Conservation (phyloP, 1,140 invertebrate genomes). For the Gonioctena quinquepunctata region DNA sequence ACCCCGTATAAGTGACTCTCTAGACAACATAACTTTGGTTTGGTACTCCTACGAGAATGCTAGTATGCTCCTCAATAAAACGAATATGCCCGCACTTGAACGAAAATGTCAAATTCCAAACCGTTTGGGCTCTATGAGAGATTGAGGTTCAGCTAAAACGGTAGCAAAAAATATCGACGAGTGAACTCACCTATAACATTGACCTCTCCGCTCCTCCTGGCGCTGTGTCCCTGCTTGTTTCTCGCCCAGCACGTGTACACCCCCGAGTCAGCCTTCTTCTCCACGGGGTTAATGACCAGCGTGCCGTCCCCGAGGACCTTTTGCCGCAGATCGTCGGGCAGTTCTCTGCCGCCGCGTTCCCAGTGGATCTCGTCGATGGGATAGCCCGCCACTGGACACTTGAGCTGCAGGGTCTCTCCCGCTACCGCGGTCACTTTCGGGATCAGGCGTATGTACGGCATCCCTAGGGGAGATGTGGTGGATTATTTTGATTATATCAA, state of each 20-base stretch:
- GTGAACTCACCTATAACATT: constrained; percentile 72
- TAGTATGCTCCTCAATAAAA: too few species aligned
- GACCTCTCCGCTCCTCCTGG: constrained; percentile 72
- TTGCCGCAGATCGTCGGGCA: constrained; percentile 82
- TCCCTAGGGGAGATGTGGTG: constrained; percentile 64
- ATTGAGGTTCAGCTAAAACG: too few species aligned
- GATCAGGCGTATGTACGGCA: constrained; percentile 81
- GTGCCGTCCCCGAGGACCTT: constrained; percentile 75
- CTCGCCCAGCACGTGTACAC: constrained; percentile 76
- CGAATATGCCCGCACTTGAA: too few species aligned
- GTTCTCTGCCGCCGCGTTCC: constrained; percentile 74
- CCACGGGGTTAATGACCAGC: constrained; percentile 73
- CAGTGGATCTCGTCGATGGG: constrained; percentile 82
- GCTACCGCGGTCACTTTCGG: constrained; percentile 85
- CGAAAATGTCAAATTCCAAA: too few species aligned
- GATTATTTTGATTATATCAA: too few species aligned
- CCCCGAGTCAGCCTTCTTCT: constrained; percentile 75
- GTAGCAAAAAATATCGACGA: neutral
- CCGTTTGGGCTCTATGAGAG: too few species aligned
- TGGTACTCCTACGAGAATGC: too few species aligned
- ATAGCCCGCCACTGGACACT: constrained; percentile 86
- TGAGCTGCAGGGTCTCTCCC: constrained; percentile 75
- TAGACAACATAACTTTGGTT: too few species aligned
- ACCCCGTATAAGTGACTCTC: too few species aligned
- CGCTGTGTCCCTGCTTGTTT: constrained; percentile 75